Evolutionary conservation across 2,797 vertebrate species (phyloP), one percentile per base, ranked within the genome.

Genomic region (Chelon labrosus): DNA sequence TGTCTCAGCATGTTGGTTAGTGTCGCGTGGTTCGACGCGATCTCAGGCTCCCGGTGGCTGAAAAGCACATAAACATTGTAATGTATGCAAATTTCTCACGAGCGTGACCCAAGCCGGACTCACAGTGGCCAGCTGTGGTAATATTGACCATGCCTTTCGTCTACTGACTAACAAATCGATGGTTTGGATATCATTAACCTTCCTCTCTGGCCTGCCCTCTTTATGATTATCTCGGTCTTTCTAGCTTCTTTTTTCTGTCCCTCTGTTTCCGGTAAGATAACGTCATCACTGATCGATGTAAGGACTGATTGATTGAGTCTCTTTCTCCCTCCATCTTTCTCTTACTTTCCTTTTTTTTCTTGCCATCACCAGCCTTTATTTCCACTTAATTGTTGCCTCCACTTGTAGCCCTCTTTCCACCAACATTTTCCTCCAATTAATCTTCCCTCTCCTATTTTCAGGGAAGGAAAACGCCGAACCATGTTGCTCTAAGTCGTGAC

Each of bases 401-500:
- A 57, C 49, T 73, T 6, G 8, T 56, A 7, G 73, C 4, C 19
- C 19, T 65, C 49, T 55, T 65, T 71, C 62, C 53, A 46, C 27
- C 41, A 25, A 59, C 3, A 3, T 54, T 70, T 66, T 73, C 61
- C 54, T 71, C 47, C 37, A 72, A 74, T 78, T 46, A 70, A 38
- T 73, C 37, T 56, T 37, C 27, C 7, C 22, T 19, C 31, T 63
- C 38, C 17, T 47, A 14, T 72, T 72, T 77, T 51, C 81, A 91
- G 88, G 88, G 83, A 56, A 79, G 81, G 59, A 84, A 77, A 82
- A 80, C 75, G 41, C 79, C 47, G 53, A 88, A 85, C 79, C 91
- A 93, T 93, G 93, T 87, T 87, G 83, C 82, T 91, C 68, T 92
- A 81, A 90, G 83, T 80, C 68, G 73, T 78, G 77, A 87, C 80